phyloP scores from a whole-genome alignment of 1,140 invertebrate species.

The Ceratosolen solmsi region DNA sequence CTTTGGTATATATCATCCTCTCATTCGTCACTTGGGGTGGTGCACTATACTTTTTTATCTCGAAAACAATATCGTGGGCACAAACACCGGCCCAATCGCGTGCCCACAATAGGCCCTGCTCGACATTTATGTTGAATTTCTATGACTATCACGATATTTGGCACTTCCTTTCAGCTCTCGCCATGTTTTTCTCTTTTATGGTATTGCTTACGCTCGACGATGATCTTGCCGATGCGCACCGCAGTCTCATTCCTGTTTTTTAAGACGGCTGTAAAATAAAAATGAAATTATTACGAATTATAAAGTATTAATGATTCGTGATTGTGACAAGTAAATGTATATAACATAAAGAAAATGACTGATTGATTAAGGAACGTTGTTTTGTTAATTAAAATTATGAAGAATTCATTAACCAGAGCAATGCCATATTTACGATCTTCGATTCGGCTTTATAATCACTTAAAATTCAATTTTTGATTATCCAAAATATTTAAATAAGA shows the following conservation, averaged over 20 bases:
- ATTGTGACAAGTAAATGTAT: no score
- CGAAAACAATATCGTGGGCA: slow-evolving; percentile 87
- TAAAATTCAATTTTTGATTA: no score
- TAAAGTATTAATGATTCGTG: neutral
- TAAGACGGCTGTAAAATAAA: slow-evolving; percentile 68
- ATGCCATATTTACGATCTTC: neutral
- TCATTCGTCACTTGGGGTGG: slow-evolving; percentile 80
- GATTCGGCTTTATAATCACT: no score
- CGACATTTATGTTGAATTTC: slow-evolving; percentile 79
- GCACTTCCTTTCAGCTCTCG: slow-evolving; percentile 90
- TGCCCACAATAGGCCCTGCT: slow-evolving; percentile 83
- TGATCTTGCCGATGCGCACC: slow-evolving; percentile 78
- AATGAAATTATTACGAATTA: slow-evolving; percentile 4
- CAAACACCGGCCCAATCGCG: slow-evolving; percentile 86
- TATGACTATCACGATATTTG: slow-evolving; percentile 93
- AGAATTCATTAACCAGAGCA: neutral
- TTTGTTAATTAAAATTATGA: neutral
- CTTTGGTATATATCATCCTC: slow-evolving; percentile 79
- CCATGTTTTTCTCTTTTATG: slow-evolving; percentile 92
- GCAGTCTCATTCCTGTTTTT: slow-evolving; percentile 85
- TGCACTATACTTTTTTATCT: slow-evolving; percentile 84
- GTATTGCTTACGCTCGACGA: slow-evolving; percentile 87
- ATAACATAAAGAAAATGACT: neutral
- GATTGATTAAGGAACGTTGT: neutral
- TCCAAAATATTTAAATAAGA: no score